These are phyloP conservation scores for Brachionus rubens DNA, from an alignment of 1,140 invertebrate genomes.

Conservation along the genomic window DNA sequence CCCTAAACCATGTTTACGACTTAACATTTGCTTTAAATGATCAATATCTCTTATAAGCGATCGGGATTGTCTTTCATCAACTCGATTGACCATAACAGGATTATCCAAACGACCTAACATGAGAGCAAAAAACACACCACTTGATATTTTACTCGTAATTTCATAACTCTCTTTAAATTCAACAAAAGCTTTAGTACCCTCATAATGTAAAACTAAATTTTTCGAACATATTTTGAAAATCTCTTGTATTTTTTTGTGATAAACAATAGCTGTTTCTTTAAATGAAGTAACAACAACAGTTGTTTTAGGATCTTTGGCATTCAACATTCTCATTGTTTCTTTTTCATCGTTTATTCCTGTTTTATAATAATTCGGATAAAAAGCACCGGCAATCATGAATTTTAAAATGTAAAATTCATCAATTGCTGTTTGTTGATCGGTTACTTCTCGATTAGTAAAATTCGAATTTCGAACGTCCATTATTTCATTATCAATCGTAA, in stretches of 20 bases:
- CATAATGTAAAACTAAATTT: constrained; percentile 5
- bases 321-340: neutral
- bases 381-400: constrained; percentile 45
- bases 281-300: constrained; percentile 9
- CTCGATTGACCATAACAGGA: neutral
- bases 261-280: constrained; percentile 17
- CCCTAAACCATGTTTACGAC: neutral
- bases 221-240: neutral
- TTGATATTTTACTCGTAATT: constrained; percentile 15
- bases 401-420: constrained; percentile 40
- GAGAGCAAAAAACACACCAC: constrained; percentile 20
- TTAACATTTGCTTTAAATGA: neutral
- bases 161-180: constrained; percentile 28
- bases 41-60: constrained; percentile 10
- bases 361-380: constrained; percentile 45
- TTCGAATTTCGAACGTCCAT: neutral
- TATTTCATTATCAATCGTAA: neutral
- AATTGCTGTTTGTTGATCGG: neutral
- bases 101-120: neutral
- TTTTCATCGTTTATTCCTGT: neutral
- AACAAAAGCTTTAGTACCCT: constrained; percentile 10
- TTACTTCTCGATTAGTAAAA: neutral
- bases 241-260: constrained; percentile 41
- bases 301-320: constrained; percentile 22
- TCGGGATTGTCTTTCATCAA: neutral